Evolutionary conservation across 2,888 invertebrate genomes (phyloP).

Genomic region (Phortica okadai): DNA sequence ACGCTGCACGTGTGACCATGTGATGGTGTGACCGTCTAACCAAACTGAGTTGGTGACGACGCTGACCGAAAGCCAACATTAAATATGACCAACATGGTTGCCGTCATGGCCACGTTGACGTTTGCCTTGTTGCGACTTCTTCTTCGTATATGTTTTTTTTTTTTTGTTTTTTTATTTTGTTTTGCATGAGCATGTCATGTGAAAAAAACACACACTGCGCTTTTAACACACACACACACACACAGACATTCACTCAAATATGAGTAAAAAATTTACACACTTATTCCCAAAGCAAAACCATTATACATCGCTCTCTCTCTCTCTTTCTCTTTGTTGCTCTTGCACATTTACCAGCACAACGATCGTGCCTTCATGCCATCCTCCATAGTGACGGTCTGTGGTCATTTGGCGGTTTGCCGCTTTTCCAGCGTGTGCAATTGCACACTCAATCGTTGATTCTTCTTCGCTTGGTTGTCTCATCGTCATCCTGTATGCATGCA

Average conservation of each 20-base stretch:
- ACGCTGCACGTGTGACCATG: not conserved
- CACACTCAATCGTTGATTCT: not conserved
- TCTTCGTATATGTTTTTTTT: too few species aligned
- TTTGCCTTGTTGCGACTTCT: conserved; percentile 44
- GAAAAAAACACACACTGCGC: not conserved
- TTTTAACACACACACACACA: not conserved
- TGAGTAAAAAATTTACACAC: conserved; percentile 11
- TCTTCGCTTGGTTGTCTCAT: not conserved
- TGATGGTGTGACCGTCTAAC: not conserved
- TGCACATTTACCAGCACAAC: not conserved
- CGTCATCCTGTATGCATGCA: not conserved
- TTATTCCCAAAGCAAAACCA: conserved; percentile 9
- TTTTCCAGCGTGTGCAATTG: conserved; percentile 47
- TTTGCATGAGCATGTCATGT: not conserved
- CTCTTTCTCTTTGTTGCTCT: not conserved
- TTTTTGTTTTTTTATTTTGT: too few species aligned
- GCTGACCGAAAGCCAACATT: conserved; percentile 45
- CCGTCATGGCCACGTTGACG: conserved; percentile 55
- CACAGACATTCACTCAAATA: not conserved
- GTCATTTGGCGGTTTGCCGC: conserved; percentile 66
- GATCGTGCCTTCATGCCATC: too few species aligned
- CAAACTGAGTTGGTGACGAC: not conserved
- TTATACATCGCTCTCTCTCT: not conserved
- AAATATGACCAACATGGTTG: conserved; percentile 65
- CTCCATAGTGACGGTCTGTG: conserved; percentile 43